Percentiles rank a stretch among this genome's conserved stretches.
Conservation (phyloP, 1,140 invertebrate species). For the Drosophila willistoni region DNA sequence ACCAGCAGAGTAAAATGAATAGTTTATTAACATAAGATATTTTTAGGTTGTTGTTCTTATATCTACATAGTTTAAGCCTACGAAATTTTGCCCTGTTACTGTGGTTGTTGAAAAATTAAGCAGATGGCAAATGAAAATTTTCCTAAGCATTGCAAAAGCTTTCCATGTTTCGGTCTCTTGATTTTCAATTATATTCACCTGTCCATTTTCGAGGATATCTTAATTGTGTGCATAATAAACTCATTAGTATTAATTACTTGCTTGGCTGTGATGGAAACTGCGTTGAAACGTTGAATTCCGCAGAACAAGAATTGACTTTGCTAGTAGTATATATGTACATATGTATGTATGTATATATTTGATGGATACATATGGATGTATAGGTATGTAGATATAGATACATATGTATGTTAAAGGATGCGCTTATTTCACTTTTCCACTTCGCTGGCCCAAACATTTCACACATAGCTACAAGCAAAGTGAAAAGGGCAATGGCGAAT, state of each 20-base stretch:
- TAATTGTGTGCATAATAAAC: slow-evolving; percentile 20
- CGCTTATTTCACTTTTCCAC: slow-evolving; percentile 72
- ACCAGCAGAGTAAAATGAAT: no score
- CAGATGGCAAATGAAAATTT: neutral
- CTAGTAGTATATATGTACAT: slow-evolving; percentile 15
- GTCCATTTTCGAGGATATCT: slow-evolving; percentile 14
- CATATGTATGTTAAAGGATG: slow-evolving; percentile 29
- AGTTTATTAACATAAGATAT: no score
- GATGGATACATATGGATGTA: neutral
- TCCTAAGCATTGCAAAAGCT: neutral
- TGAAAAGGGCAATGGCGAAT: neutral
- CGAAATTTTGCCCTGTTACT: no score
- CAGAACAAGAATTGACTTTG: neutral
- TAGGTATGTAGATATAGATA: slow-evolving; percentile 13
- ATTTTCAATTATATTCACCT: slow-evolving; percentile 7
- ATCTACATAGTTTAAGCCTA: no score
- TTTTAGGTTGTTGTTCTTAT: no score
- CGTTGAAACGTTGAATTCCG: neutral
- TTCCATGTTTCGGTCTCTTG: neutral
- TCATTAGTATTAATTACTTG: slow-evolving; percentile 16
- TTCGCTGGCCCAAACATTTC: slow-evolving; percentile 43
- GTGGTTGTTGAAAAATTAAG: no score
- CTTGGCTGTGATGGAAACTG: neutral
- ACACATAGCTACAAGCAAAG: slow-evolving; percentile 15
- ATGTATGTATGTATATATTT: neutral